These are phyloP conservation scores for Penaeus monodon DNA, from an alignment of 2,888 invertebrate species.

Conservation along the genomic window DNA sequence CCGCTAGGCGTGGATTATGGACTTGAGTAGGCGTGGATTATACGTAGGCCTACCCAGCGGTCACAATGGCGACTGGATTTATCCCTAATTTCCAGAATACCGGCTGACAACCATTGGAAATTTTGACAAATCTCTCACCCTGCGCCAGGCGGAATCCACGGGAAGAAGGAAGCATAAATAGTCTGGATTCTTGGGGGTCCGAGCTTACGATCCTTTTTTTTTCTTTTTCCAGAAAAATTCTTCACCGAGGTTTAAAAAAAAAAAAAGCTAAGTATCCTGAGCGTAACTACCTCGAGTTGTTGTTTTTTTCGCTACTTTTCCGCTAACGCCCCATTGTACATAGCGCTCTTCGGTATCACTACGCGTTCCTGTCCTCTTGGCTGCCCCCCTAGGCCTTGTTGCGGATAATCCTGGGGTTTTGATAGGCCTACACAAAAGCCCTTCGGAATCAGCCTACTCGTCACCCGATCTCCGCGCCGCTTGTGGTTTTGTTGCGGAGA, in stretches of 20 bases:
- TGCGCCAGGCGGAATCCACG: background rate
- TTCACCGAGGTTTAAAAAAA: no score
- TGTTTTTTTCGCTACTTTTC: background rate
- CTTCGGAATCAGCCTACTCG: constrained; percentile 18
- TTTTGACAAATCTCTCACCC: constrained; percentile 24
- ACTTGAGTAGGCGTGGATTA: no score
- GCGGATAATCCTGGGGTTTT: constrained; percentile 26
- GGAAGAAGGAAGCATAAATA: background rate
- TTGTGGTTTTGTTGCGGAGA: constrained; percentile 32
- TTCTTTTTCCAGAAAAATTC: no score
- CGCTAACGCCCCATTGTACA: no score
- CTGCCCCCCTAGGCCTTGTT: constrained; percentile 13
- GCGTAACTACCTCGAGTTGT: background rate
- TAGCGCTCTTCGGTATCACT: no score
- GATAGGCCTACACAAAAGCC: constrained; percentile 41
- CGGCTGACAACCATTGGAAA: constrained; percentile 24
- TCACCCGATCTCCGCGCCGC: constrained; percentile 24
- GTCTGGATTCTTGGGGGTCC: background rate
- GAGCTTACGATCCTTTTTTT: no score
- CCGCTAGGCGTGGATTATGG: constrained; percentile 8
- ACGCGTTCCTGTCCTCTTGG: constrained; percentile 35
- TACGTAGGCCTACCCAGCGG: background rate
- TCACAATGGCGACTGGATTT: constrained; percentile 18
- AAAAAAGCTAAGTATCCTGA: no score
- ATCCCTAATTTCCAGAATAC: constrained; percentile 25